Evolutionary conservation across 2,113 vertebrate species (phyloP), one percentile per base, ranked within the genome.

Genomic region (Sisor rabdophorus): DNA sequence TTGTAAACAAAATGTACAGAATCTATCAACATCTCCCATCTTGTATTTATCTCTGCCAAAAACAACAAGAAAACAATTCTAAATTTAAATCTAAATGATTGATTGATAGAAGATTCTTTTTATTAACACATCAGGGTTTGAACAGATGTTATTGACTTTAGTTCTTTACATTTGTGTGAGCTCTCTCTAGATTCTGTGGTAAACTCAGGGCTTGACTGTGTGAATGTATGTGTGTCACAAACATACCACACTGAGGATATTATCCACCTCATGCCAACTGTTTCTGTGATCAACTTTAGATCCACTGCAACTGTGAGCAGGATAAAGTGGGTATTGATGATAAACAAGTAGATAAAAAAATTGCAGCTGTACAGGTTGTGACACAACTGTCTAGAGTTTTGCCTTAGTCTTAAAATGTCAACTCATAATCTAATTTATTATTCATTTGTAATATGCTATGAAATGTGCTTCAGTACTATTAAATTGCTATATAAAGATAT

Each of bases 241-340:
- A 22, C 64, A 28, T 52, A 28, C 65, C 24, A 69, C 24, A 15
- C 24, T 52, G 65, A 69, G 65, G 28, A 69, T 30, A 69, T 52
- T 20, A 24, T 15, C 8, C 17, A 10, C 65, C 12, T 47, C 63
- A 47, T 9, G 13, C 40, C 63, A 67, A 26, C 63, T 67, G 63
- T 47, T 67, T 15, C 40, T 47, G 7, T 36, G 63, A 67, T 24
- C 15, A 40, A 47, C 22, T 24, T 47, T 67, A n/a, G 40, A 48
- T 67, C 40, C 7, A 24, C 40, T 48, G 40, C 40, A 47, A 48
- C 63, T 48, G 63, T 67, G 22, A 67, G n/a, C n/a, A 26, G 36
- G 36, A 48, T 48, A n/a, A n/a, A n/a, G n/a, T n/a, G n/a, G n/a
- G n/a, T n/a, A n/a, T n/a, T n/a, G n/a, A n/a, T n/a, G n/a, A n/a